Conservation (phyloP, 2,113 vertebrate genomes). For the Chaetodon auriga region DNA sequence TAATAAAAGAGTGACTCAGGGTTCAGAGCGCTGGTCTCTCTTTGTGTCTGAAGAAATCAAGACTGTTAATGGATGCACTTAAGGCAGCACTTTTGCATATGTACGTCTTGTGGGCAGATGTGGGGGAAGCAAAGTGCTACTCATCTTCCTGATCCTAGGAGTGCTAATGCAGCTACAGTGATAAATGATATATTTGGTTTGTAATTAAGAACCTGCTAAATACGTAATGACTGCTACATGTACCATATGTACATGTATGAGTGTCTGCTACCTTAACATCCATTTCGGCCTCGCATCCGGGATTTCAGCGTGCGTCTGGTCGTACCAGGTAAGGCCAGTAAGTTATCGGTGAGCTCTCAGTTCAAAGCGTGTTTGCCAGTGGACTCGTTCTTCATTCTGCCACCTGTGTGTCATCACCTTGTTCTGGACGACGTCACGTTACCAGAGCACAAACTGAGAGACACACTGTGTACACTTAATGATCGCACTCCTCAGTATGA, state of each 20-base stretch:
- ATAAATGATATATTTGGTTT: neutral
- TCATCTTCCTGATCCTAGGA: neutral
- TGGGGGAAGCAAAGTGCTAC: neutral
- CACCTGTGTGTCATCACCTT: neutral
- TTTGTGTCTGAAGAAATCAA: conserved; percentile 2
- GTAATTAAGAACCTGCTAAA: neutral
- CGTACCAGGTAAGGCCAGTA: no score
- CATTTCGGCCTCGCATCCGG: neutral
- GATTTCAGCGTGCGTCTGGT: neutral
- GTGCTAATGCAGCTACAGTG: neutral
- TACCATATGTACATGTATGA: no score
- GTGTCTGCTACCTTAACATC: neutral
- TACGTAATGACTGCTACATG: neutral
- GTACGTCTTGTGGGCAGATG: neutral
- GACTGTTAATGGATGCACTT: conserved; percentile 38
- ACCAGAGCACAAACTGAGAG: neutral
- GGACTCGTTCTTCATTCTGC: no score
- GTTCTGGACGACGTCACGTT: no score
- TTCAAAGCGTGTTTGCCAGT: no score
- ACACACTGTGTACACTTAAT: no score
- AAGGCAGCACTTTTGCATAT: conserved; percentile 1
- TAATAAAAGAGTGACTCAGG: conserved; percentile 38
- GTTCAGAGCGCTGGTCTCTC: conserved; percentile 1
- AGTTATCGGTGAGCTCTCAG: no score
- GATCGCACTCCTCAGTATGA: neutral